Evolutionary conservation across 1,140 invertebrate genomes (phyloP), one percentile per base, ranked within the genome.

Genomic region (Maconellicoccus hirsutus): DNA sequence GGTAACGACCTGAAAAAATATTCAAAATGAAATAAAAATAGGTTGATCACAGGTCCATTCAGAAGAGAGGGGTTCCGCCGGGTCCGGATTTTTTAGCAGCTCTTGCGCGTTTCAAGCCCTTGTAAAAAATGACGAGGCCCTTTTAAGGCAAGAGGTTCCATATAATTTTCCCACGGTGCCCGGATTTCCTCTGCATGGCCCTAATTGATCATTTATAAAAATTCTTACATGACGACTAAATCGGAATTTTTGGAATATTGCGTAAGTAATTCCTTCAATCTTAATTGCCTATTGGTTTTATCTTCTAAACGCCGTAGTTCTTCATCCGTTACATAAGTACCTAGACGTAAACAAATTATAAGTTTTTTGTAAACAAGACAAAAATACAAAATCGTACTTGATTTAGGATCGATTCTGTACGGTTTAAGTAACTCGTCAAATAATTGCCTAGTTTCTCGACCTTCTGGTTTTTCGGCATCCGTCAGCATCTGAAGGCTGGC

Each of bases 281-380:
- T 86, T 66, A 98, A 84, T 79, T 97, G 92, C 16, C 94, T 84
- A 79, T 94, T 90, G 4, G 92, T 96, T 80, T 96, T 96, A 74
- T 94, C 91, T 77, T 89, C 90, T 73, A 94, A 87, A 0, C 91
- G 87, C 27, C 90, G 74, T 70, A 95, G 78, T 78, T 97, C 94
- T 8, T 90, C 86, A 72, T 93, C 90, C 21, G 87, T 87, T n/a
- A 96, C 85, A 21, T 8, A 52, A 16, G 10, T 16, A 16, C 12
- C 42, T 52, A 16, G n/a, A n/a, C 16, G 3, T 33, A 33, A 33
- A 6, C 3, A 33, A n/a, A n/a, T n/a, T n/a, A n/a, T n/a, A n/a
- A n/a, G n/a, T n/a, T n/a, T n/a, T n/a, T 16, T 16, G 82, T 77
- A 52, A 81, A 80, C 29, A 72, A 71, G 59, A 75, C 72, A 42